Conservation (phyloP, 2,888 invertebrate species). For the Anoplius nigerrimus region DNA sequence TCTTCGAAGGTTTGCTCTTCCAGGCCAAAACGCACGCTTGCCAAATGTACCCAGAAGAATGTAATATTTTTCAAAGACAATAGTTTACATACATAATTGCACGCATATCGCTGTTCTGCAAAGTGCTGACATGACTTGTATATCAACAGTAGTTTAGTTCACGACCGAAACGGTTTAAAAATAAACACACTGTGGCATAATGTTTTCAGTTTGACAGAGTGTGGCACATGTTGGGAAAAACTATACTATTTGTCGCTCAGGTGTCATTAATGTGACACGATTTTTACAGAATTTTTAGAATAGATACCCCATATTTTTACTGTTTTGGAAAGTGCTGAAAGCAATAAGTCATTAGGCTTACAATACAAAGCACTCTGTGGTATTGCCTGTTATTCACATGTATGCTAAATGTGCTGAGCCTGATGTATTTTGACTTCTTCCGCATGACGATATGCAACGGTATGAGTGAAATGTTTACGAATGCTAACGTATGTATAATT, state of each 20-base stretch:
- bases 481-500: slow-evolving; percentile 2
- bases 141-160: slow-evolving; percentile 19
- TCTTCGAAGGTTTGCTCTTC: slow-evolving; percentile 49
- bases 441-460: slow-evolving; percentile 11
- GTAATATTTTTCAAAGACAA: slow-evolving; percentile 68
- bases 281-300: slow-evolving; percentile 57
- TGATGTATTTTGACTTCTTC: slow-evolving; percentile 12
- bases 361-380: slow-evolving; percentile 59
- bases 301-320: slow-evolving; percentile 48
- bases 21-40: slow-evolving; percentile 59
- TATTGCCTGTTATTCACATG: slow-evolving; percentile 55
- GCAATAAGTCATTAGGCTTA: slow-evolving; percentile 63
- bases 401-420: slow-evolving; percentile 17
- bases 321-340: slow-evolving; percentile 54
- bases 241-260: slow-evolving; percentile 32
- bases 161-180: slow-evolving; percentile 14
- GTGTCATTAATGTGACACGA: slow-evolving; percentile 49
- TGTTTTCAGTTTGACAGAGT: slow-evolving; percentile 19
- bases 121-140: slow-evolving; percentile 35
- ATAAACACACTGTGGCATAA: slow-evolving; percentile 23
- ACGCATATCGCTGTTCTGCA: slow-evolving; percentile 43
- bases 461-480: neutral
- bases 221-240: slow-evolving; percentile 19
- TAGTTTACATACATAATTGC: slow-evolving; percentile 43
- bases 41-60: slow-evolving; percentile 59